Base-by-base conservation (phyloP, 2,888 invertebrate species). In the Dysmachus trigonus region DNA sequence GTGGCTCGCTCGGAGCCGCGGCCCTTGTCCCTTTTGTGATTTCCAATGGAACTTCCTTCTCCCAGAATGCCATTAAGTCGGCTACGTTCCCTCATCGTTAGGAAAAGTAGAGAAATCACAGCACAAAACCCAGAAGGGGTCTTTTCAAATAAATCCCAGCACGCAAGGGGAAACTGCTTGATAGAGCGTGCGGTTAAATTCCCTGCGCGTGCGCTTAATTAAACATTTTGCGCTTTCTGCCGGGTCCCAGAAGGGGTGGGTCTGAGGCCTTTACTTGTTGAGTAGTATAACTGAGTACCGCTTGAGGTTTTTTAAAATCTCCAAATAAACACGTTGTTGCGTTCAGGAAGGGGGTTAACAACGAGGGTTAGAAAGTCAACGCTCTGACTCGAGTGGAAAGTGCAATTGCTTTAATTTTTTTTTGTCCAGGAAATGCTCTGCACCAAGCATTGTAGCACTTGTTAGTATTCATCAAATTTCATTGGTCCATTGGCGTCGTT, bases 161-260 rank as follows among this genome's bases (percentile, higher is more conserved):
- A 33, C 81, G 33, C 33, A 35, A 33, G 62, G 81, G 81, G 81
- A 41, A 82, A 82, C 22, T 82, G 35, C 15, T 62, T 62, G 10
- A 31, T 62, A 18, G 18, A 33, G 27, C 10, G 62, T 62, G 62
- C n/a, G 62, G 81, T 77, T 77, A 77, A 83, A 72, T 72, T 27
- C 83, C 72, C 6, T 72, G 22, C 83, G 83, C 83, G 83, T 83
- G 83, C 83, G 83, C 41, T 83, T 72, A 83, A 83, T 83, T 72
- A 83, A 83, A 82, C 30, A 62, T 82, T 79, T 62, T 82, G 62
- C 81, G 62, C 22, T 82, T 82, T 82, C 62, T 35, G 3, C 18
- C 5, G 18, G 38, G 41, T 41, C 7, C 38, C 35, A 41, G 4
- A 77, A 33, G 62, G 62, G 81, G 38, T 53, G 62, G n/a, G 6